Base-by-base conservation (phyloP, 2,113 vertebrate genomes). In the Leptosomus discolor region DNA sequence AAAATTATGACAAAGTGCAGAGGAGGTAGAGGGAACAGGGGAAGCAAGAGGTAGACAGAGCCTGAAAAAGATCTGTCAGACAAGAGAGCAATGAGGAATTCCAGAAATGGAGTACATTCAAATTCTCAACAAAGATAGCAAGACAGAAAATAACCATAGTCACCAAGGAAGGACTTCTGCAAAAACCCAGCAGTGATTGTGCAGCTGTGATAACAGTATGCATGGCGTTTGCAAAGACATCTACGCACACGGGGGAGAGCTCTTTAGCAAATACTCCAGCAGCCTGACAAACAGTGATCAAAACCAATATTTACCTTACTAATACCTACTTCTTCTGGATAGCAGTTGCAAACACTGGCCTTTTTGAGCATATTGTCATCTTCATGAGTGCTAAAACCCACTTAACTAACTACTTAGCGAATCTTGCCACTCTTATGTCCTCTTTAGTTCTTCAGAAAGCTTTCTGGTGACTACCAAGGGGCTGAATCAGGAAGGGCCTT, bases 151-250 rank as follows among this genome's bases (percentile, higher is more conserved):
- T 90, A 96, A 79, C 65, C 57, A n/a, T 53, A 78, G 60, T 30
- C 65, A 79, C 51, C 6, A 58, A 46, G 45, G 39, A n/a, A 93
- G n/a, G 51, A 60, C 75, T 78, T 81, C 70, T 69, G 41, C 83
- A 85, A 27, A 80, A 90, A 24, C 12, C 26, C n/a, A 67, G 77
- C 70, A 75, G 69, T 26, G 69, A 43, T 36, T 39, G 69, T 14
- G 57, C 96, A 97, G 94, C 94, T 97, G 94, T 94, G 92, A 61
- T 90, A 78, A 67, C 61, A 65, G 43, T 57, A 93, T 94, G 79
- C 58, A n/a, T 95, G 86, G 76, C 30, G 0, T 94, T 92, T 87
- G 69, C 83, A 86, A 73, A 91, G 91, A 75, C 80, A 89, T 92
- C 93, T 95, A 92, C 77, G 3, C 91, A 90, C 68, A 74, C 0